phyloP scores from a whole-genome alignment of 2,113 vertebrate species.

The Trachemys scripta region DNA sequence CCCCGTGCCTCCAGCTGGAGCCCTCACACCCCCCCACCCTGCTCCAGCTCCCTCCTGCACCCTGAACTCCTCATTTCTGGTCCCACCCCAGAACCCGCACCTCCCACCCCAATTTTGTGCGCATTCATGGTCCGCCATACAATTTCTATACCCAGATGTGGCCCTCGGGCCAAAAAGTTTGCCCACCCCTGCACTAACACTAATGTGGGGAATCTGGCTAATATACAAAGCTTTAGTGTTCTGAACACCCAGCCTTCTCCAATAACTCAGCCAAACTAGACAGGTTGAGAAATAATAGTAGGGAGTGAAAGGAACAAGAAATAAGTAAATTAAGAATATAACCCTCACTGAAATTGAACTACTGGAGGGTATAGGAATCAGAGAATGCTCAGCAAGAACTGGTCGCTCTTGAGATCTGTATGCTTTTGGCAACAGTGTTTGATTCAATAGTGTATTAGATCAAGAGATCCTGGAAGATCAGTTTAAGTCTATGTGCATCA shows the following conservation, averaged over 20 bases:
- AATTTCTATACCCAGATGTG: too few species aligned
- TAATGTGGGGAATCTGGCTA: neutral
- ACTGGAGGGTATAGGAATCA: neutral
- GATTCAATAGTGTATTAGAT: neutral
- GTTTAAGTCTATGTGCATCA: fast-evolving
- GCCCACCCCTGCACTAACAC: neutral
- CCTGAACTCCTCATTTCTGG: too few species aligned
- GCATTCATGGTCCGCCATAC: too few species aligned
- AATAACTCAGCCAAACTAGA: neutral
- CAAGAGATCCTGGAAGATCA: neutral
- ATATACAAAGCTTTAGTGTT: neutral
- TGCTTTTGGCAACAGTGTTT: neutral
- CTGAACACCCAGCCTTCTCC: neutral
- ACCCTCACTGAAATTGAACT: neutral
- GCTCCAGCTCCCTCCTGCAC: too few species aligned
- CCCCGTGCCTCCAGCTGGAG: too few species aligned
- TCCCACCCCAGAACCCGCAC: too few species aligned
- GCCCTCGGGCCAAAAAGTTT: too few species aligned
- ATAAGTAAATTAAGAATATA: neutral
- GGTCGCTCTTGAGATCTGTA: neutral
- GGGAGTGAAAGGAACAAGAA: neutral
- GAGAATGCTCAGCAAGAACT: neutral
- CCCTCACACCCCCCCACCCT: too few species aligned
- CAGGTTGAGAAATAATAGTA: neutral
- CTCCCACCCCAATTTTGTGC: too few species aligned